A percentile compares a stretch with the other conserved stretches of the same genome.
Conservation (phyloP, 2,113 vertebrate genomes). For the Corvus cornix region DNA sequence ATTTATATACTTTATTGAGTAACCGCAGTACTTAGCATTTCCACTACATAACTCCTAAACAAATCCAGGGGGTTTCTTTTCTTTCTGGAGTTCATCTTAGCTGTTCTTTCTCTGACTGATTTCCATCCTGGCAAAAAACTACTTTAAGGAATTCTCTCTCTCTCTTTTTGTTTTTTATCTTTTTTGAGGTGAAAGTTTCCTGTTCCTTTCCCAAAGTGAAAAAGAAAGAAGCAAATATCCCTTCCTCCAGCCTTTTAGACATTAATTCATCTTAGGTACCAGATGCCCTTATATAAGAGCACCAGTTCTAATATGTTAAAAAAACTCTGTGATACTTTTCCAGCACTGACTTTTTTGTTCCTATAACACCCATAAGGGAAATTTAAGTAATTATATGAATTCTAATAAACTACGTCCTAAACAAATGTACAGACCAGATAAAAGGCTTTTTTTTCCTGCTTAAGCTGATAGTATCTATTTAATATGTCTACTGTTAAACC, state of each 20-base stretch:
- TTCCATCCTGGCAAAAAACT: neutral
- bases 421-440: neutral
- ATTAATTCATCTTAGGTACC: neutral
- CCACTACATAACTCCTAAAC: neutral
- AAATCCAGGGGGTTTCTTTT: accelerated
- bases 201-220: neutral
- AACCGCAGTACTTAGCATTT: neutral
- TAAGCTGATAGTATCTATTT: neutral
- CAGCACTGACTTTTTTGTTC: neutral
- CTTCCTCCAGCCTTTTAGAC: neutral
- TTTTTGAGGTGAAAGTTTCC: neutral
- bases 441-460: neutral
- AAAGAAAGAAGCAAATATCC: neutral
- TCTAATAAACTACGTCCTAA: neutral
- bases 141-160: neutral
- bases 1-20: neutral
- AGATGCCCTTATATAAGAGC: neutral
- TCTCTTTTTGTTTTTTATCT: neutral
- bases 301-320: neutral
- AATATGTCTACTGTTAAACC: neutral
- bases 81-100: neutral
- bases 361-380: neutral
- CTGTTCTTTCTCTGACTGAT: neutral
- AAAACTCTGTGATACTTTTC: neutral
- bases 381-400: neutral